Evolutionary conservation across 2,888 invertebrate genomes (phyloP).

Genomic region (Tenthredo scrophulariae): DNA sequence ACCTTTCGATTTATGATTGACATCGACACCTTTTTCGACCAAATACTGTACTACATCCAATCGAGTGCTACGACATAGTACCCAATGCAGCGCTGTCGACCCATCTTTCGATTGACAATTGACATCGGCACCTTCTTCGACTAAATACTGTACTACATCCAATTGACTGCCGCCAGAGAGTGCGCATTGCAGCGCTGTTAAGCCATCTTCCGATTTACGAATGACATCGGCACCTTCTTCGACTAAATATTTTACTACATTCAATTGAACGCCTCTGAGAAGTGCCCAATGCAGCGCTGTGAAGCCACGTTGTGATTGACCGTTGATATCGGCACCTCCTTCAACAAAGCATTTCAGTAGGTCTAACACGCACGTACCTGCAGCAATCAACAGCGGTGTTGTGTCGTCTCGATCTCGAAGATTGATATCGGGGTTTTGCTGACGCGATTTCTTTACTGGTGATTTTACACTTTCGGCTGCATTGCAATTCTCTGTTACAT

Average conservation of each 20-base stretch:
- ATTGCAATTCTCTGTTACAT: too few relatives aligned
- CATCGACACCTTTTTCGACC: too few relatives aligned
- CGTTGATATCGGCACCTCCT: not conserved
- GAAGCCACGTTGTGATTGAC: fast-evolving
- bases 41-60: too few relatives aligned
- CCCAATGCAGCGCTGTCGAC: not conserved
- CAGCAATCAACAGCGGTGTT: too few relatives aligned
- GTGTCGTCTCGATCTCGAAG: not conserved
- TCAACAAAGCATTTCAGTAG: not conserved
- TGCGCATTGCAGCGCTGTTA: not conserved
- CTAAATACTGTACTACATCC: not conserved
- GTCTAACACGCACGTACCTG: too few relatives aligned
- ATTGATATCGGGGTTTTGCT: too few relatives aligned
- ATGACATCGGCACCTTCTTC: not conserved
- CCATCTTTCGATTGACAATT: not conserved
- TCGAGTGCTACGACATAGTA: not conserved
- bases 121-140: not conserved
- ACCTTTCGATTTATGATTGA: too few relatives aligned
- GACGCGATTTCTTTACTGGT: too few relatives aligned
- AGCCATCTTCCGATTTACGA: not conserved
- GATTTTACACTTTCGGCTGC: too few relatives aligned
- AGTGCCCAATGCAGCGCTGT: not conserved
- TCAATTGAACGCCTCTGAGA: fast-evolving
- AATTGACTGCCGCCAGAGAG: fast-evolving
- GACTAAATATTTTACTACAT: not conserved